These are phyloP conservation scores for Andrena praecox DNA, from an alignment of 2,888 invertebrate species.

Conservation along the genomic window DNA sequence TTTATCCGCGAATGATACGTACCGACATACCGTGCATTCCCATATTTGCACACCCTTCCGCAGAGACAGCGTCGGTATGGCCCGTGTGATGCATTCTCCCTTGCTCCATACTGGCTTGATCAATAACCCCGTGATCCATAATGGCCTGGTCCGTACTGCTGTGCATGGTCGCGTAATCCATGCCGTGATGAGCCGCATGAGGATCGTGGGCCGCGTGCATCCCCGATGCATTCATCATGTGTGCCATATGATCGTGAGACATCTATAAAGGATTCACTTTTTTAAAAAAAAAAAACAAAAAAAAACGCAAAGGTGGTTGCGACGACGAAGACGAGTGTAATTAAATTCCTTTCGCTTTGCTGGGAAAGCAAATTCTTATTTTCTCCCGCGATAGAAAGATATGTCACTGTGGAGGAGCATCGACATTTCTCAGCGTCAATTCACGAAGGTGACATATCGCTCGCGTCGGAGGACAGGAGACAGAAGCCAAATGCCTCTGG, in stretches of 20 bases:
- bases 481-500: slow-evolving; percentile 12
- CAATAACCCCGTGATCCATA: slow-evolving; percentile 57
- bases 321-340: no score
- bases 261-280: slow-evolving; percentile 61
- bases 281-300: not conserved
- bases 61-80: slow-evolving; percentile 46
- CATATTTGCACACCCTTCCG: slow-evolving; percentile 40
- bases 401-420: not conserved
- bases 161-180: slow-evolving; percentile 53
- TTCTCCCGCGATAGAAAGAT: not conserved
- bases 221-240: slow-evolving; percentile 71
- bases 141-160: slow-evolving; percentile 48
- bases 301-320: no score
- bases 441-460: not conserved
- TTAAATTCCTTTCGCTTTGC: no score
- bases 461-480: slow-evolving; percentile 9
- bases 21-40: slow-evolving; percentile 81
- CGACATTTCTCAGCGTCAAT: slow-evolving; percentile 1
- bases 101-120: slow-evolving; percentile 39
- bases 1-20: slow-evolving; percentile 60
- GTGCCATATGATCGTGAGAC: slow-evolving; percentile 73
- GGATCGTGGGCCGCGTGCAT: slow-evolving; percentile 64
- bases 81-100: slow-evolving; percentile 10
- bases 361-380: not conserved
- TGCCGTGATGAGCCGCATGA: slow-evolving; percentile 64